Percentiles rank a stretch among this genome's conserved stretches.
Evolutionary conservation across 2,888 invertebrate species (phyloP).

Genomic region (Sphaerophoria rueppellii): DNA sequence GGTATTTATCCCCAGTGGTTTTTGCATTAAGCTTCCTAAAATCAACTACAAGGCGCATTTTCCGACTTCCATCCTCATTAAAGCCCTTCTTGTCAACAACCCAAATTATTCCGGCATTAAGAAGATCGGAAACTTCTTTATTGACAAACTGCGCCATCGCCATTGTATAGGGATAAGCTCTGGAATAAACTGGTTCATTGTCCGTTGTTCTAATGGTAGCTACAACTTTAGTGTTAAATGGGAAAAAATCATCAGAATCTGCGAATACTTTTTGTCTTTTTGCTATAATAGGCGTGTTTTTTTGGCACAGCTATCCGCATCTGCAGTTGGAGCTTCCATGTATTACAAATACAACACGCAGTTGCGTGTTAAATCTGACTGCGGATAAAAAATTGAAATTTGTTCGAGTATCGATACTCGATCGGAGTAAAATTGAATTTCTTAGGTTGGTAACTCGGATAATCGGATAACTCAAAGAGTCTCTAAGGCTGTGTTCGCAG

Average conservation of each 20-base stretch:
- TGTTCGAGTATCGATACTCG: too few species aligned
- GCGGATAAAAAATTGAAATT: too few species aligned
- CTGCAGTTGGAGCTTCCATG: too few species aligned
- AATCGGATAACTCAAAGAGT: too few species aligned
- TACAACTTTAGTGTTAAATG: constrained; percentile 61
- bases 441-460: too few species aligned
- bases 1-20: constrained; percentile 55
- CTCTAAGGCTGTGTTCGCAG: too few species aligned
- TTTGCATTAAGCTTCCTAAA: constrained; percentile 66
- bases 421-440: too few species aligned
- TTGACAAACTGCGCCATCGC: constrained; percentile 47
- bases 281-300: too few species aligned
- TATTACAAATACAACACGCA: too few species aligned
- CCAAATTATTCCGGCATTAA: constrained; percentile 51
- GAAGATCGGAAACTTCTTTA: constrained; percentile 43
- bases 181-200: constrained; percentile 50
- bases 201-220: constrained; percentile 44
- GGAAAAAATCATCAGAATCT: constrained; percentile 28
- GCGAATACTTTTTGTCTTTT: constrained; percentile 30
- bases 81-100: constrained; percentile 63
- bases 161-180: constrained; percentile 45
- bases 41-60: constrained; percentile 65
- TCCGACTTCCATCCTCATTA: constrained; percentile 40
- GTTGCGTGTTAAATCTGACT: too few species aligned
- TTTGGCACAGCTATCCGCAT: too few species aligned